phyloP scores from a whole-genome alignment of 2,113 vertebrate genomes.

The Apodemus speciosus region DNA sequence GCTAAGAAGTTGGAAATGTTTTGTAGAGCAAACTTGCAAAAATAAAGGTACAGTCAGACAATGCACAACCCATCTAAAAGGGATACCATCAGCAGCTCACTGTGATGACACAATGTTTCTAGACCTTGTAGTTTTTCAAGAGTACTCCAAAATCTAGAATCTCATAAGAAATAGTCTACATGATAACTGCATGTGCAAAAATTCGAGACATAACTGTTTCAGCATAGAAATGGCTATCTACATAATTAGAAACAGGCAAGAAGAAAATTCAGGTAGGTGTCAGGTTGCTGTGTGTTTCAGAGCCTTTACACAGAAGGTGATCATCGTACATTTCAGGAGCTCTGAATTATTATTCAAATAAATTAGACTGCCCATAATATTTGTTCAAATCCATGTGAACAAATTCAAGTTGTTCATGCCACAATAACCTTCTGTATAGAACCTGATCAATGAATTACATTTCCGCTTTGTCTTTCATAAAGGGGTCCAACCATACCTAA shows the following conservation, averaged over 20 bases:
- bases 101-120: not conserved
- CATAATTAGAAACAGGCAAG: not conserved
- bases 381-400: not conserved
- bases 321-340: not conserved
- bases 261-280: not conserved
- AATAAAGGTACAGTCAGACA: not conserved
- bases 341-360: not conserved
- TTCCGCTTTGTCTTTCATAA: not conserved
- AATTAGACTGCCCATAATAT: not conserved
- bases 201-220: not conserved
- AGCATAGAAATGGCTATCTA: not conserved
- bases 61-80: not conserved
- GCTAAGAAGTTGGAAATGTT: not conserved
- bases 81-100: not conserved
- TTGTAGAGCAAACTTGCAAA: not conserved
- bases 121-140: not conserved
- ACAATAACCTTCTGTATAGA: not conserved
- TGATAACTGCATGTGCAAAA: no score
- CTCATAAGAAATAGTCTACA: no score
- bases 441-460: not conserved
- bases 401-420: not conserved
- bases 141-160: not conserved
- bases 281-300: not conserved
- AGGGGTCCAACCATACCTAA: not conserved
- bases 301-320: not conserved